These are phyloP conservation scores for Idaea aversata DNA, from an alignment of 2,888 invertebrate species.

Conservation along the genomic window DNA sequence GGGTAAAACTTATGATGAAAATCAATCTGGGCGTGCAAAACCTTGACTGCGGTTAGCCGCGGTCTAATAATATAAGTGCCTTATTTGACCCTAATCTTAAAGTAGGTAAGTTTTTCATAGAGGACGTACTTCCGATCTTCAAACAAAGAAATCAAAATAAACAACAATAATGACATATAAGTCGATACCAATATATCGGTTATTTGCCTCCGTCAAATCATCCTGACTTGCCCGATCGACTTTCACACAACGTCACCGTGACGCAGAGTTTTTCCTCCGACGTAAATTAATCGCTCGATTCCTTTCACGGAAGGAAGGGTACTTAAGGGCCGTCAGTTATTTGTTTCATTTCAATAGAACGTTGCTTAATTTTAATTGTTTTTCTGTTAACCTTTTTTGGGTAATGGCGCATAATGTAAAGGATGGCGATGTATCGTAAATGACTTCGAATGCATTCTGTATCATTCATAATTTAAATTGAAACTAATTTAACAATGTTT, in stretches of 20 bases:
- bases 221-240: constrained; percentile 50
- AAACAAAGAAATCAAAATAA: neutral
- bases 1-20: neutral
- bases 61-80: neutral
- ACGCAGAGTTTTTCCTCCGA: constrained; percentile 44
- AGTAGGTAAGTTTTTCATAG: neutral
- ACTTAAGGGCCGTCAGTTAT: constrained; percentile 42
- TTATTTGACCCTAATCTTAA: neutral
- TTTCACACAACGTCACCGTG: constrained; percentile 54
- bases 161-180: constrained; percentile 32
- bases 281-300: constrained; percentile 60
- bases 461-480: neutral
- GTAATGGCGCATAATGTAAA: constrained; percentile 11
- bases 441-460: neutral
- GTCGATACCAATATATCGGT: constrained; percentile 60
- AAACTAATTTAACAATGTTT: neutral
- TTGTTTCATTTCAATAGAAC: constrained; percentile 57
- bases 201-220: constrained; percentile 54
- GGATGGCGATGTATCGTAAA: neutral
- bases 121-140: neutral
- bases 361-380: constrained; percentile 55
- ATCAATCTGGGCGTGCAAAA: neutral
- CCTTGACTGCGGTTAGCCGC: neutral
- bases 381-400: constrained; percentile 33
- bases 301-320: constrained; percentile 32